phyloP scores from a whole-genome alignment of 2,113 vertebrate genomes.

The Conger conger region DNA sequence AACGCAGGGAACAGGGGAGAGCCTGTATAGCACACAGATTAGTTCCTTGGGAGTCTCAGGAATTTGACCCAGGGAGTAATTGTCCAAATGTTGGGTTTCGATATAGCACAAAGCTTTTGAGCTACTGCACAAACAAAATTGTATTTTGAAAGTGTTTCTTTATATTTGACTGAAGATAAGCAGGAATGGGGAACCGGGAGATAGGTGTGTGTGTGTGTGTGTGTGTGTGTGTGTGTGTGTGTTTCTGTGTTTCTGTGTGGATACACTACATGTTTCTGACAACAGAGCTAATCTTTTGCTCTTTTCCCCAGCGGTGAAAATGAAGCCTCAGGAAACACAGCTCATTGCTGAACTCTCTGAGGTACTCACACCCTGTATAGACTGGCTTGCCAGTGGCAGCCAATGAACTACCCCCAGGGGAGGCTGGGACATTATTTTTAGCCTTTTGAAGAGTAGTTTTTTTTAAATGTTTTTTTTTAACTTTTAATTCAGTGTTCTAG shows the following conservation, averaged over 20 bases:
- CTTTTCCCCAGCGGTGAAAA: constrained; percentile 47
- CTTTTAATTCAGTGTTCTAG: too few relatives aligned
- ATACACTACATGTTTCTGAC: not conserved
- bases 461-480: too few relatives aligned
- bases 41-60: not conserved
- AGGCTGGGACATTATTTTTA: not conserved
- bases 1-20: not conserved
- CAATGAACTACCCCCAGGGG: not conserved
- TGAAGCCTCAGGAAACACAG: constrained; percentile 70
- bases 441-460: too few relatives aligned
- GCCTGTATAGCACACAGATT: not conserved
- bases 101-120: not conserved
- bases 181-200: not conserved
- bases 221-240: not conserved
- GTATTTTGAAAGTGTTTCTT: not conserved
- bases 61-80: not conserved
- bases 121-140: not conserved
- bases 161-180: not conserved
- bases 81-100: not conserved
- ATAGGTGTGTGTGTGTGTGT: not conserved
- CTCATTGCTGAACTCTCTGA: constrained; percentile 71
- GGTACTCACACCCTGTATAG: constrained; percentile 43
- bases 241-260: not conserved
- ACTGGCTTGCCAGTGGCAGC: not conserved
- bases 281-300: constrained; percentile 13